Evolutionary conservation across 2,113 vertebrate genomes (phyloP).

Genomic region (Rhinichthys klamathensis): DNA sequence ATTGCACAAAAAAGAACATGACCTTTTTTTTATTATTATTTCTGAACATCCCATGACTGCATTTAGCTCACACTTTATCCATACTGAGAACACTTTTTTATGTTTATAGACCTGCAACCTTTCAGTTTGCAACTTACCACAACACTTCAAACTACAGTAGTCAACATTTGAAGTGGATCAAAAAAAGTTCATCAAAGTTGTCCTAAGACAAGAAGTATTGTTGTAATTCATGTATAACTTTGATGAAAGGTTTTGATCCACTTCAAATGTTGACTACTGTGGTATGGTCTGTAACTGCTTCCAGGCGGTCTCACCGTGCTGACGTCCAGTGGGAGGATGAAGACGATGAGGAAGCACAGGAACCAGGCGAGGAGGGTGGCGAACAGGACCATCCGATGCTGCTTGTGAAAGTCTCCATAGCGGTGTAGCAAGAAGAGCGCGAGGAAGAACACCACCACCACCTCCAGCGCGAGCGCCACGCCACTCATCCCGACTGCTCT

Average conservation of each 20-base stretch:
- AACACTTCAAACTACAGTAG: neutral
- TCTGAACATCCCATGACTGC: neutral
- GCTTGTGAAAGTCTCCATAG: constrained; percentile 90
- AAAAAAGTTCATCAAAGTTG: too few species aligned
- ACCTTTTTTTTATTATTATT: too few species aligned
- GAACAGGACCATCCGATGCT: constrained; percentile 89
- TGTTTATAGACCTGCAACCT: neutral
- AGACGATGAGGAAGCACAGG: constrained; percentile 95
- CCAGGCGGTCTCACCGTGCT: constrained; percentile 83
- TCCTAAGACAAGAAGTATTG: too few species aligned
- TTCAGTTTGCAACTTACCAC: neutral
- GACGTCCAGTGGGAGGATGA: constrained; percentile 92
- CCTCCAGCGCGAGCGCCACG: constrained; percentile 82
- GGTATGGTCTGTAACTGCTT: neutral
- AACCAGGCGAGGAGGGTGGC: constrained; percentile 93
- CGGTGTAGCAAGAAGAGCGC: constrained; percentile 89
- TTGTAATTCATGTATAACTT: too few species aligned
- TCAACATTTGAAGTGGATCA: too few species aligned
- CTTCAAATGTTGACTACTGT: too few species aligned
- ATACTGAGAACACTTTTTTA: neutral
- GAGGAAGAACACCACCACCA: constrained; percentile 90
- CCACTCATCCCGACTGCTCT: constrained; percentile 79
- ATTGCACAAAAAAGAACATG: neutral
- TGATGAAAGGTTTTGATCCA: too few species aligned
- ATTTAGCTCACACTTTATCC: neutral